Percentiles rank a stretch among this genome's conserved stretches.
phyloP scores from a whole-genome alignment of 1,140 invertebrate species.

The Hypsibius dujardini region DNA sequence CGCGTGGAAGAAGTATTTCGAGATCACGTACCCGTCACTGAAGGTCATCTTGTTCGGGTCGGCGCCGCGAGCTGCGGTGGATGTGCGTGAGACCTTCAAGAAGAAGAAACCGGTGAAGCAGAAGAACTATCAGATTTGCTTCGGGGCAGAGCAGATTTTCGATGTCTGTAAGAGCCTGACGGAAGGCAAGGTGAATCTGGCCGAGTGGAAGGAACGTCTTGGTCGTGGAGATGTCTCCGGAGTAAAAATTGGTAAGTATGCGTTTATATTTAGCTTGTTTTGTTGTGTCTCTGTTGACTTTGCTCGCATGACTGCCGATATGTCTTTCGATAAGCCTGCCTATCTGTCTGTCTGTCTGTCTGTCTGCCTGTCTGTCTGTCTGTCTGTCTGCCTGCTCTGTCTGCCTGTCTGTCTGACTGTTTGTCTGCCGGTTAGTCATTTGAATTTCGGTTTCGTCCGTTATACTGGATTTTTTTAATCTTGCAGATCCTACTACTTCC shows the following conservation, averaged over 20 bases:
- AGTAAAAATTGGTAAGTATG: neutral
- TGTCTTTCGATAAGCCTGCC: too few relatives aligned
- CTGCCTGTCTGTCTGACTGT: neutral
- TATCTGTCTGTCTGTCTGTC: too few relatives aligned
- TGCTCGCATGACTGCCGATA: neutral
- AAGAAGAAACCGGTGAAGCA: too few relatives aligned
- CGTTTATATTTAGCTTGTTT: neutral
- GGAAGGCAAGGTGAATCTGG: slow-evolving; percentile 13
- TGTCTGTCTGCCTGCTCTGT: too few relatives aligned
- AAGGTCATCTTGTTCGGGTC: slow-evolving; percentile 66
- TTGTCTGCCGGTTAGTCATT: neutral
- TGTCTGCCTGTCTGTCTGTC: too few relatives aligned
- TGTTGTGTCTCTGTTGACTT: neutral
- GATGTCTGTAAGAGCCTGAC: neutral
- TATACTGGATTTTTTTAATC: neutral
- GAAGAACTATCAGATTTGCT: too few relatives aligned
- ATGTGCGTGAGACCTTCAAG: too few relatives aligned
- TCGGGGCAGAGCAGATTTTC: too few relatives aligned
- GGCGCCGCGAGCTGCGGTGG: neutral
- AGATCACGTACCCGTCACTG: slow-evolving; percentile 49
- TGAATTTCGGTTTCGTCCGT: neutral
- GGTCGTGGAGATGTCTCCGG: neutral
- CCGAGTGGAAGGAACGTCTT: slow-evolving; percentile 5
- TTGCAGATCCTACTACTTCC: neutral
- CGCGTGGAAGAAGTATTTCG: slow-evolving; percentile 71